Conservation (phyloP, 2,888 invertebrate genomes). For the Apoderus coryli region DNA sequence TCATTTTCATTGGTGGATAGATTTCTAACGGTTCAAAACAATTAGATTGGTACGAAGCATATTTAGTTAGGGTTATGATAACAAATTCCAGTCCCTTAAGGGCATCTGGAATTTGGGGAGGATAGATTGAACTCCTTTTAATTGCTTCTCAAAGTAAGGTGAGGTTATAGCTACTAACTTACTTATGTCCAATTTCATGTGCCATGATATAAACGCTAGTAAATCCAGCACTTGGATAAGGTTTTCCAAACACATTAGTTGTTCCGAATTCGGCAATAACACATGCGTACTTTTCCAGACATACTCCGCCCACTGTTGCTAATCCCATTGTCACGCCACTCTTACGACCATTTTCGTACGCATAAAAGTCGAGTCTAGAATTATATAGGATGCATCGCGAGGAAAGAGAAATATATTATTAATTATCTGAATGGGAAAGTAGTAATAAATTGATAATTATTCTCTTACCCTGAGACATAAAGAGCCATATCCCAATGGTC, state of each 20-base stretch:
- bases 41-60: no score
- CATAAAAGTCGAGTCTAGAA: conserved; percentile 48
- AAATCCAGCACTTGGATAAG: conserved; percentile 73
- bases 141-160: no score
- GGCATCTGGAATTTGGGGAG: no score
- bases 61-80: no score
- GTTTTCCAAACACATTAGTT: conserved; percentile 55
- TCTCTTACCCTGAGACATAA: conserved; percentile 55
- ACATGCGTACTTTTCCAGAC: conserved; percentile 55
- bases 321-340: conserved; percentile 68
- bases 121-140: no score
- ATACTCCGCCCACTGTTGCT: conserved; percentile 67
- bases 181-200: conserved; percentile 78
- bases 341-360: conserved; percentile 50
- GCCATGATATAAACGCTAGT: conserved; percentile 70
- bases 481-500: conserved; percentile 71
- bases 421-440: background rate
- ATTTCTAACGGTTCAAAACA: no score
- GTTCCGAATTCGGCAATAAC: conserved; percentile 68
- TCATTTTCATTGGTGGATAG: conserved; percentile 1
- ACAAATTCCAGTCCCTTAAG: no score
- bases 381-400: background rate
- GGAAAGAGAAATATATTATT: no score
- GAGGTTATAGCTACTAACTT: conserved; percentile 31
- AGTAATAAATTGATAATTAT: conserved; percentile 6